Evolutionary conservation across 2,888 invertebrate genomes (phyloP).

Genomic region (Microdon myrmicae): DNA sequence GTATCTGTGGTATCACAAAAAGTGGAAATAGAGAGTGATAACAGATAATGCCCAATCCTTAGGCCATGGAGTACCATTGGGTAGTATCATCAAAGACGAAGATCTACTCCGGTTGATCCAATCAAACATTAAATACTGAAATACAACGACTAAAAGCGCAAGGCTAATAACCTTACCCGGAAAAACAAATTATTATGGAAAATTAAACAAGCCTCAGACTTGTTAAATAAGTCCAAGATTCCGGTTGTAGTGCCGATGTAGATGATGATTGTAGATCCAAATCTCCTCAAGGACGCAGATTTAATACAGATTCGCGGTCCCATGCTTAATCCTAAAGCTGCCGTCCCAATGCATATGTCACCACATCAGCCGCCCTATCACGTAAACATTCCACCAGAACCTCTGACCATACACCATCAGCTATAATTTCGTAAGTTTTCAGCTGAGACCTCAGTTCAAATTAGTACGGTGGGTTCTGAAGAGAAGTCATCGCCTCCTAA

Average conservation of each 20-base stretch:
- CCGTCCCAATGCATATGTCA: slow-evolving; percentile 16
- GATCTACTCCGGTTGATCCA: slow-evolving; percentile 64
- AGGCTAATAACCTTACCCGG: too few species aligned
- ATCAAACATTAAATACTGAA: slow-evolving; percentile 60
- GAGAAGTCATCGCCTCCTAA: slow-evolving; percentile 53
- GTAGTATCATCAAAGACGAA: slow-evolving; percentile 64
- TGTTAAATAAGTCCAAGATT: too few species aligned
- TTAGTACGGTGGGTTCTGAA: slow-evolving; percentile 62
- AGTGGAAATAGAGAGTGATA: slow-evolving; percentile 23
- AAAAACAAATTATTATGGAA: too few species aligned
- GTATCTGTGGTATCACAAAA: slow-evolving; percentile 19
- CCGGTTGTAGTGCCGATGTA: slow-evolving; percentile 62
- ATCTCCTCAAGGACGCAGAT: slow-evolving; percentile 64
- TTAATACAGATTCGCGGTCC: slow-evolving; percentile 64
- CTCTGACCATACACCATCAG: neutral
- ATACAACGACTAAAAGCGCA: slow-evolving; percentile 61
- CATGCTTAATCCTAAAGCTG: slow-evolving; percentile 56
- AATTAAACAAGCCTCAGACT: too few species aligned
- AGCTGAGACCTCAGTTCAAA: slow-evolving; percentile 65
- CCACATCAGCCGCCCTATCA: slow-evolving; percentile 28
- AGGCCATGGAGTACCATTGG: slow-evolving; percentile 61
- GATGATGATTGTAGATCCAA: slow-evolving; percentile 64
- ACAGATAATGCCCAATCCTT: slow-evolving; percentile 40
- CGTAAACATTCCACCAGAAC: slow-evolving; percentile 30
- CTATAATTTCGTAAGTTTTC: too few species aligned